phyloP scores from a whole-genome alignment of 2,888 invertebrate species.

The Bursaphelenchus okinawaensis region DNA sequence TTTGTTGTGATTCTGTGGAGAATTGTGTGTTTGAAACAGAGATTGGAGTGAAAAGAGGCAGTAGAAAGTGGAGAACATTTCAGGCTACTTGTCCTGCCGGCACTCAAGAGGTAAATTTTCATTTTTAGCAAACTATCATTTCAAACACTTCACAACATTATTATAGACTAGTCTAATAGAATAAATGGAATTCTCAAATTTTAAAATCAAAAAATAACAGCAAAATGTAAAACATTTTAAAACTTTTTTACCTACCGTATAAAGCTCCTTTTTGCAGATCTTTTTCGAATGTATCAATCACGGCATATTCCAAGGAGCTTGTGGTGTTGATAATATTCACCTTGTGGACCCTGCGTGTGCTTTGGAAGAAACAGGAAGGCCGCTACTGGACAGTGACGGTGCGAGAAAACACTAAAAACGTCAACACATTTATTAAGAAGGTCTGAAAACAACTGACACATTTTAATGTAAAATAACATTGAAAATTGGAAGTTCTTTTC shows the following conservation, averaged over 20 bases:
- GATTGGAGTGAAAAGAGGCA: constrained; percentile 38
- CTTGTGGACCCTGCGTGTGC: constrained; percentile 14
- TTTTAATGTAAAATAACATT: no score
- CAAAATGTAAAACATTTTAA: not conserved
- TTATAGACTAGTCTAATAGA: no score
- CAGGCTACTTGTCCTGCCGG: constrained; percentile 42
- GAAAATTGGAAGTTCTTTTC: no score
- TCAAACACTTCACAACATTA: no score
- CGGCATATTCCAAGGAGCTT: constrained; percentile 44
- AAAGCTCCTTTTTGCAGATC: constrained; percentile 36
- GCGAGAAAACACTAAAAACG: not conserved
- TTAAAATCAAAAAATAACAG: not conserved
- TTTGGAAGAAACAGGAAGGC: not conserved
- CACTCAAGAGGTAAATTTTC: constrained; percentile 36
- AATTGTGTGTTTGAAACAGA: constrained; percentile 48
- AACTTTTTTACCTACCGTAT: not conserved
- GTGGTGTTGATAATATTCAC: constrained; percentile 49
- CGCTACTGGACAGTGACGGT: not conserved
- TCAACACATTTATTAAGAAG: no score
- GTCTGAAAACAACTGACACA: no score
- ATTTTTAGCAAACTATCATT: no score
- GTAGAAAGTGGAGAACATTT: constrained; percentile 38
- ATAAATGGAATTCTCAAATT: no score
- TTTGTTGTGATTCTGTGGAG: constrained; percentile 43
- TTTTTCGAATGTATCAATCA: constrained; percentile 51